Percentiles rank a stretch among this genome's conserved stretches.
phyloP scores from a whole-genome alignment of 2,888 invertebrate species.

The Rhyacophila evoluta region DNA sequence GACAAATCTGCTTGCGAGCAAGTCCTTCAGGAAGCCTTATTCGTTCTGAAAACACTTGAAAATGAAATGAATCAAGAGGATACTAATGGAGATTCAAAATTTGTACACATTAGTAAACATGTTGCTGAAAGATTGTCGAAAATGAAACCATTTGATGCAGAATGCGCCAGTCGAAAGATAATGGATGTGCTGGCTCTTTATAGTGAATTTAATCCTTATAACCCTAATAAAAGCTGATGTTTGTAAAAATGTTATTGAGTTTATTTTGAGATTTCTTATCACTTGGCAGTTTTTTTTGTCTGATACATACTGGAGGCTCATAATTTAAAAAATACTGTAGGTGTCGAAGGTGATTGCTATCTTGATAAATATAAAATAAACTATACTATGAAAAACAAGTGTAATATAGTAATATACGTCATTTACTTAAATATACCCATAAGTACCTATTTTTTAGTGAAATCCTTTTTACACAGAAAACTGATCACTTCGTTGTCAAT shows the following conservation, averaged over 20 bases:
- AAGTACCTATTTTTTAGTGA: too few species aligned
- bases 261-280: too few species aligned
- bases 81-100: slow-evolving; percentile 27
- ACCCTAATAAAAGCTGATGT: slow-evolving; percentile 38
- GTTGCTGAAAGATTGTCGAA: slow-evolving; percentile 40
- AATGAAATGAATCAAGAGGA: slow-evolving; percentile 34
- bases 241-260: slow-evolving; percentile 8
- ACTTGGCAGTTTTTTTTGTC: too few species aligned
- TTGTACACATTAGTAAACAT: slow-evolving; percentile 36
- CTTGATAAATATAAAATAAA: too few species aligned
- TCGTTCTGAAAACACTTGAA: slow-evolving; percentile 34
- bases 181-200: slow-evolving; percentile 42
- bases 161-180: slow-evolving; percentile 44
- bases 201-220: slow-evolving; percentile 37
- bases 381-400: too few species aligned
- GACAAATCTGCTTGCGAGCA: slow-evolving; percentile 42
- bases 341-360: too few species aligned
- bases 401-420: too few species aligned
- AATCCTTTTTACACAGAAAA: too few species aligned
- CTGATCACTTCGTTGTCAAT: too few species aligned
- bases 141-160: slow-evolving; percentile 43
- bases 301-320: too few species aligned
- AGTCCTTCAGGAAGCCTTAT: slow-evolving; percentile 35
- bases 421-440: too few species aligned
- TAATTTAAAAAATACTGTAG: too few species aligned